Percentiles rank a stretch among this genome's conserved stretches.
These are phyloP conservation scores for Amblyopsis hoosieri DNA, from an alignment of 2,797 vertebrate species.

Conservation along the genomic window DNA sequence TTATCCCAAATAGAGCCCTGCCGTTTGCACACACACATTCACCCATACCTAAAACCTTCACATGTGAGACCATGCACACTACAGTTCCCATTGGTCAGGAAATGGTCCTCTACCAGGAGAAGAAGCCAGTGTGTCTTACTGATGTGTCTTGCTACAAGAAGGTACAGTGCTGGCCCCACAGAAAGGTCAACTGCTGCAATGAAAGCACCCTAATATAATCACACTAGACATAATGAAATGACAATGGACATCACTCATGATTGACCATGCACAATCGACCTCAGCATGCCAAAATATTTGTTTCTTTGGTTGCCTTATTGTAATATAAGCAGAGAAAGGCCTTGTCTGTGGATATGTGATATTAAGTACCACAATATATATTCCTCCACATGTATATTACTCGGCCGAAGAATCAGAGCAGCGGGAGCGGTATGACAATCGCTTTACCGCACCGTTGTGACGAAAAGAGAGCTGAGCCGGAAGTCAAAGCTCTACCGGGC, in stretches of 20 bases:
- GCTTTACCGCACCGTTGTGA: no score
- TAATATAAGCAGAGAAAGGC: background rate
- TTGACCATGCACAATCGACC: background rate
- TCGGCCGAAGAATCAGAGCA: no score
- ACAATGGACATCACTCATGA: background rate
- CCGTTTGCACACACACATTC: background rate
- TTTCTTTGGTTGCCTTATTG: background rate
- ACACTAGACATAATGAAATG: background rate
- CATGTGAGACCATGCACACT: slow-evolving; percentile 18
- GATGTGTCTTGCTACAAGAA: background rate
- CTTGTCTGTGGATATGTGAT: no score
- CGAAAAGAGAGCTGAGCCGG: no score
- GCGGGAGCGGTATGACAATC: no score
- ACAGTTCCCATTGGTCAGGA: slow-evolving; percentile 23
- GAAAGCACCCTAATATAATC: background rate
- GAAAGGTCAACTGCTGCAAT: background rate
- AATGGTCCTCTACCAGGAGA: slow-evolving; percentile 13
- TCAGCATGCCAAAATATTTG: background rate
- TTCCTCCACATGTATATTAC: no score
- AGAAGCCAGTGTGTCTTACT: background rate
- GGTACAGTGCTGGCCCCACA: background rate
- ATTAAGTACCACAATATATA: no score
- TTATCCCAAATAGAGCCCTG: background rate
- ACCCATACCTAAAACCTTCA: slow-evolving; percentile 30
- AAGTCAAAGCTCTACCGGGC: no score